Evolutionary conservation across 2,797 vertebrate genomes (phyloP), one percentile per base, ranked within the genome.

Genomic region (Siniperca undulata): DNA sequence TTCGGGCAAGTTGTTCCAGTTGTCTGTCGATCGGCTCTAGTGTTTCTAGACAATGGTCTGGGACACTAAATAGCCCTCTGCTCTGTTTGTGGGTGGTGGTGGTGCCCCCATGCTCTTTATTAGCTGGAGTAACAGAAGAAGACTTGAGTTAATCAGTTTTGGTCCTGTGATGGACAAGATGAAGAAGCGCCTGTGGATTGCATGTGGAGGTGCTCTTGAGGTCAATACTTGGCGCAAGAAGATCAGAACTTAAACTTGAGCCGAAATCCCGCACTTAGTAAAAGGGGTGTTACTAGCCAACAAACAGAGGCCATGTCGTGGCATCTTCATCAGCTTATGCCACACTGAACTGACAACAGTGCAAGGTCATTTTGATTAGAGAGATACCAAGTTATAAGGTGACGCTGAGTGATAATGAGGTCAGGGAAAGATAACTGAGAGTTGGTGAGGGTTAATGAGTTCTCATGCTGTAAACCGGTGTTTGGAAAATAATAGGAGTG

Each of bases 401-500:
- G 64, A 61, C 2, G 7, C 38, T 42, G 42, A 40, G 53, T 46
- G 73, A 68, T 70, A 22, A 50, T 40, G 61, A 59, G 62, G 24
- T 27, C n/a, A 30, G 5, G 8, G 30, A 58, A 65, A 11, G 30
- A 76, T 7, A 66, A 58, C 53, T 3, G 0, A 65, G 50, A 77
- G 65, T 38, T 64, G 36, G 13, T 61, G 60, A 64, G 24, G 53
- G 44, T 17, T 53, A 80, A 40, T 44, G n/a, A 66, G 44, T 70
- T 60, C 3, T 83, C 40, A 24, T 53, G 55, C 50, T 58, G 2
- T 77, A 40, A 76, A 65, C 30, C 14, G 20, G 70, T 14, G 44
- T 73, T 80, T 64, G 68, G 79, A 85, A 84, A 81, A 77, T 70
- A 70, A 80, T 67, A n/a, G 65, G 61, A 82, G 14, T 17, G 1